These are phyloP conservation scores for Thaleichthys pacificus DNA, from an alignment of 2,797 vertebrate genomes.

Conservation along the genomic window DNA sequence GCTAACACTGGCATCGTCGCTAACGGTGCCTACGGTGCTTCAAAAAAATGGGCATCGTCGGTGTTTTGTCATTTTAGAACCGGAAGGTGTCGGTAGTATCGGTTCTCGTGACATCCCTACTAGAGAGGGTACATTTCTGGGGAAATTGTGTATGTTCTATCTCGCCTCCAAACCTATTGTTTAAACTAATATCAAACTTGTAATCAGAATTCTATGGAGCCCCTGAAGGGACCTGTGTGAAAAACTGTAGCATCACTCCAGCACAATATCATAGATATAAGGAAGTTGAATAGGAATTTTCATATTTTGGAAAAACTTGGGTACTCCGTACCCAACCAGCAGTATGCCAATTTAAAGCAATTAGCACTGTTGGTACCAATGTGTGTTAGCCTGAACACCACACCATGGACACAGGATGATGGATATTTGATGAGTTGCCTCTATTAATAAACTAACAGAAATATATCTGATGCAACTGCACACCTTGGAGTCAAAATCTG, in stretches of 20 bases:
- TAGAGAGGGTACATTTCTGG: not conserved
- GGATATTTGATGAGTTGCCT: not conserved
- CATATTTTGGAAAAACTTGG: too few species aligned
- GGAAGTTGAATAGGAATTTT: not conserved
- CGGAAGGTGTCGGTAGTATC: too few species aligned
- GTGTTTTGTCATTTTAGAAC: too few species aligned
- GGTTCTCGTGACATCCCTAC: too few species aligned
- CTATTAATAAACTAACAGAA: not conserved
- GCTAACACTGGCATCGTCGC: too few species aligned
- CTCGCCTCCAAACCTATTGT: too few species aligned
- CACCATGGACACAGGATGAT: not conserved
- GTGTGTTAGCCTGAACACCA: not conserved
- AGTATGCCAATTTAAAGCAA: not conserved
- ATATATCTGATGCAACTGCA: not conserved
- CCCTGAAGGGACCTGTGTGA: too few species aligned
- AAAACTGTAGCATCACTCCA: too few species aligned
- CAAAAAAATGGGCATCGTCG: too few species aligned
- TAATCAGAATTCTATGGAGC: not conserved
- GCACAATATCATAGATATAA: not conserved
- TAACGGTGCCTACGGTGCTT: too few species aligned
- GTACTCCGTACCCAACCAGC: too few species aligned
- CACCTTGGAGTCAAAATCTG: not conserved
- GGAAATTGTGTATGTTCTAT: constrained; percentile 6
- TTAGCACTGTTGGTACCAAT: not conserved
- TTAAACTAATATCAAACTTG: too few species aligned